phyloP scores from a whole-genome alignment of 2,113 vertebrate genomes.

The Cercopithecus mona region DNA sequence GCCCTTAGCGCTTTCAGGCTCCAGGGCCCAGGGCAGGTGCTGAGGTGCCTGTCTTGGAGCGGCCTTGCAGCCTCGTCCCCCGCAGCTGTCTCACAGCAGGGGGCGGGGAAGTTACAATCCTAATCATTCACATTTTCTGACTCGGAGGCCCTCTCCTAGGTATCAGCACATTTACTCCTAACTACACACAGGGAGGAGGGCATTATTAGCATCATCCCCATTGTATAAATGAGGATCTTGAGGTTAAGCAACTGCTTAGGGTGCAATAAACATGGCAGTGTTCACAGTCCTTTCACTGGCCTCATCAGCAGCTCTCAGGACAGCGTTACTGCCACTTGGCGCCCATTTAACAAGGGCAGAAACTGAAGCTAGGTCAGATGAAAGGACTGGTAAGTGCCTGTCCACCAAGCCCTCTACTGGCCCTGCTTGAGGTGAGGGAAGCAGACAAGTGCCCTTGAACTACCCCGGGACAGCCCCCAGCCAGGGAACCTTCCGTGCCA shows the following conservation, averaged over 20 bases:
- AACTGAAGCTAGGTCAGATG: not conserved
- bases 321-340: not conserved
- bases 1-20: not conserved
- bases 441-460: not conserved
- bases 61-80: not conserved
- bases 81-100: not conserved
- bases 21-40: not conserved
- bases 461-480: too few species aligned
- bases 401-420: not conserved
- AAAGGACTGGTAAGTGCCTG: not conserved
- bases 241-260: not conserved
- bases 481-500: not conserved
- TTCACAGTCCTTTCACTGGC: not conserved
- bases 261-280: rapidly evolving
- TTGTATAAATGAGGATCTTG: not conserved
- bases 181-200: not conserved
- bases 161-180: not conserved
- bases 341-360: not conserved
- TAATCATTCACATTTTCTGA: not conserved
- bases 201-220: not conserved
- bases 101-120: not conserved
- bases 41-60: not conserved
- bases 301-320: not conserved
- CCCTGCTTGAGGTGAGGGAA: not conserved
- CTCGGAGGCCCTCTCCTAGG: not conserved